Percentiles rank a stretch among this genome's conserved stretches.
Evolutionary conservation across 2,797 vertebrate genomes (phyloP).

Genomic region (Craterocephalus amniculus): DNA sequence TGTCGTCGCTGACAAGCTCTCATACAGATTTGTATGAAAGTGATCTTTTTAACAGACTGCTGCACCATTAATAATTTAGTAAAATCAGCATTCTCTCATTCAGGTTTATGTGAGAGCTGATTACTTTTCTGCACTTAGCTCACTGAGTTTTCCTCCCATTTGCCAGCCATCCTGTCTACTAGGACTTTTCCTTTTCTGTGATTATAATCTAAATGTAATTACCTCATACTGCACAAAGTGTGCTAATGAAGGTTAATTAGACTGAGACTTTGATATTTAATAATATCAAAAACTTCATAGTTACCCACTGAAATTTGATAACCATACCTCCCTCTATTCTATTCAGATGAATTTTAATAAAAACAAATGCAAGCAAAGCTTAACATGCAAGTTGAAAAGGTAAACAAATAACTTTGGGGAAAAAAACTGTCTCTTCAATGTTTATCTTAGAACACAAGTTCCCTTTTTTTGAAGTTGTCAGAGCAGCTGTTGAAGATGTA

Average conservation of each 20-base stretch:
- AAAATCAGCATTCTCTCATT: background rate
- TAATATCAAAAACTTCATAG: background rate
- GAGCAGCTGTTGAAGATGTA: background rate
- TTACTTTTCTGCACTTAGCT: background rate
- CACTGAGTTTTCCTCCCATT: too few species aligned
- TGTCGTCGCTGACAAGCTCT: background rate
- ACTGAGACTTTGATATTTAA: background rate
- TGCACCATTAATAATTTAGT: background rate
- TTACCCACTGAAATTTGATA: slow-evolving; percentile 11
- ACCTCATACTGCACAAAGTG: background rate
- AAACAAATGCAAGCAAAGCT: background rate
- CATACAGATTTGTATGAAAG: background rate
- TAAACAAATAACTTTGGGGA: background rate
- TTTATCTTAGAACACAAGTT: background rate
- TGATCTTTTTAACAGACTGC: background rate
- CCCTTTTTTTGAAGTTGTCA: background rate
- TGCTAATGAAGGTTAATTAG: slow-evolving; percentile 12
- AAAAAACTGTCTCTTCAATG: background rate
- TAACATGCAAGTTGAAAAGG: background rate
- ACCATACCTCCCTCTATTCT: slow-evolving; percentile 1
- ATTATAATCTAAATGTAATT: slow-evolving; percentile 4
- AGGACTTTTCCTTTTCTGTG: background rate
- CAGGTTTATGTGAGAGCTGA: background rate
- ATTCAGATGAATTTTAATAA: background rate
- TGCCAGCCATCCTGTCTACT: background rate